Base-by-base conservation (phyloP, 30 jellyfish, hydroid and myxozoan genomes). In the Sanderia malayensis region DNA sequence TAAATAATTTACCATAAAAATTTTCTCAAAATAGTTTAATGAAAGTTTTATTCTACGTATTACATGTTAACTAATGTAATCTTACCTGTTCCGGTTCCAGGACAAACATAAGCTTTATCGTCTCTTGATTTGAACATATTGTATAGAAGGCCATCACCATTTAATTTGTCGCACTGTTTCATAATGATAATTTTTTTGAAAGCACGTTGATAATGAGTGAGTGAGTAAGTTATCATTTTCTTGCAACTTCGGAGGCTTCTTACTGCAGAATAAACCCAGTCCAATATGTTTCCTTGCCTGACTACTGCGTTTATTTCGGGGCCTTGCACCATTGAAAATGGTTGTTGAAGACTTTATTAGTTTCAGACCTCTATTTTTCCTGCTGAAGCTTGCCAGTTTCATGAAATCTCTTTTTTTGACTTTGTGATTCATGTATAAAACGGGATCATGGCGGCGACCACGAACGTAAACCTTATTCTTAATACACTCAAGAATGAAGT, bases 331-430 rank as follows among this genome's bases (percentile, higher is more conserved):
- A 24, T 49, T 49, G 24, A 9, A 49, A 2, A 49, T 24, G 18
- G 64, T 4, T 2, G 64, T 49, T 9, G 64, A 49, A 4, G 64
- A 49, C 24, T 49, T 49, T 11, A 49, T 49, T 9, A 24, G 27
- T 24, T 49, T 49, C 64, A 49, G 18, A 4, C 64, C 64, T 2
- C 64, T 18, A 18, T 4, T 18, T 4, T 4, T 49, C 27, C 64
- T 11, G 24, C 64, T 49, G 18, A 4, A 2, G 64, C 18, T 49
- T 2, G 64, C 64, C 8, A 49, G 23, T 18, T 19, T 8, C 2
- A 49, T 2, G 18, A 49, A 49, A 49, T 49, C 64, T 19, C 18
- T 49, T 49, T 49, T 63, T 49, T 49, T 49, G 27, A 49, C 64
- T 37, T 13, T 37, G 52, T 37, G 6, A 13, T 13, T 37, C 52